A percentile compares a stretch with the other conserved stretches of the same genome.
Evolutionary conservation across 1,140 invertebrate species (phyloP).

Genomic region (Tyrophagus putrescentiae): DNA sequence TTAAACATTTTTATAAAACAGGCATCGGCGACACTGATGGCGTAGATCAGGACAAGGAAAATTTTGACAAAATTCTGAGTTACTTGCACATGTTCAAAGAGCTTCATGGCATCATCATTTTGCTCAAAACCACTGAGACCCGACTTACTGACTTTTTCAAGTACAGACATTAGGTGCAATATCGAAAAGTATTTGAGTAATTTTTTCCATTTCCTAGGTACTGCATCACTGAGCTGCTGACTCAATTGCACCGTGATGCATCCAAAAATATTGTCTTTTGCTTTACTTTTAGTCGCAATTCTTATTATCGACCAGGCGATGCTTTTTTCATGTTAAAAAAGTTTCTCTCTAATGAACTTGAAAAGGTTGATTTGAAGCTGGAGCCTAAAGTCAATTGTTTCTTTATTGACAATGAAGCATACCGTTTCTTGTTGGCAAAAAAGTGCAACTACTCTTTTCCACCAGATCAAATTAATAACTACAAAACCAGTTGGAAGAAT

Average conservation of each 20-base stretch:
- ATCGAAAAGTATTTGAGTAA: too few species aligned
- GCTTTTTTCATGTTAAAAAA: slow-evolving; percentile 16
- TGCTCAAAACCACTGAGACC: slow-evolving; percentile 24
- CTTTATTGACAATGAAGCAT: slow-evolving; percentile 25
- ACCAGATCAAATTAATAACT: background rate
- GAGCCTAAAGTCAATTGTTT: slow-evolving; percentile 19
- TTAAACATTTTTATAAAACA: too few species aligned
- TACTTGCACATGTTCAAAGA: slow-evolving; percentile 22
- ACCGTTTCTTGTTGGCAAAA: slow-evolving; percentile 23
- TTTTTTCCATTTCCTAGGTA: too few species aligned
- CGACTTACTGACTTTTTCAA: slow-evolving; percentile 22
- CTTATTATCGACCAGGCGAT: slow-evolving; percentile 22
- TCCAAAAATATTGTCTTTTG: slow-evolving; percentile 29
- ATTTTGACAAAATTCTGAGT: slow-evolving; percentile 28
- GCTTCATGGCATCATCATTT: slow-evolving; percentile 27
- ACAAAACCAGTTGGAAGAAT: background rate
- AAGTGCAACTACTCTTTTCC: background rate
- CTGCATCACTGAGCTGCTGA: slow-evolving; percentile 25
- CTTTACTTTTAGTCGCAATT: slow-evolving; percentile 21
- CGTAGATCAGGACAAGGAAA: slow-evolving; percentile 27
- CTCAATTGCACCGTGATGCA: slow-evolving; percentile 28
- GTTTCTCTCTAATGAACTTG: background rate
- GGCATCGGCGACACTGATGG: slow-evolving; percentile 30
- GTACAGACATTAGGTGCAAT: too few species aligned
- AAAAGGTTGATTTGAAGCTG: slow-evolving; percentile 1